Percentiles rank a stretch among this genome's conserved stretches.
phyloP scores from a whole-genome alignment of 1,140 invertebrate genomes.

The Drosophila suzukii region DNA sequence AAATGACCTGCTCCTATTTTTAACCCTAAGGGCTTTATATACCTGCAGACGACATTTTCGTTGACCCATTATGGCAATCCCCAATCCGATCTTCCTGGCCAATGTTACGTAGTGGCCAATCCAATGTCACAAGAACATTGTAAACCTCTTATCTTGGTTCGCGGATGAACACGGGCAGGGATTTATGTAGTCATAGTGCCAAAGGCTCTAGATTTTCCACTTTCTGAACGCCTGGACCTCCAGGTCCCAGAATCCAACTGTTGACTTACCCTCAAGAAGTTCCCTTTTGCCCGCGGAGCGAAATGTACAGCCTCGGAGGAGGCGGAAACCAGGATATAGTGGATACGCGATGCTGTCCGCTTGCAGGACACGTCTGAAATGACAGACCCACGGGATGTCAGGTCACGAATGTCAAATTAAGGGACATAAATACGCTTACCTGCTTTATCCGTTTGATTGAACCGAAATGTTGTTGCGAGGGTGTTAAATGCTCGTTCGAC shows the following conservation, averaged over 20 bases:
- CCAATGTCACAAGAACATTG: slow-evolving; percentile 31
- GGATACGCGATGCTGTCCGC: not conserved
- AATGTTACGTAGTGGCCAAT: slow-evolving; percentile 22
- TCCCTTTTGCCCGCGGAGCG: slow-evolving; percentile 8
- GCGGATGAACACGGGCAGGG: not conserved
- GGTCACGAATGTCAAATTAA: not conserved
- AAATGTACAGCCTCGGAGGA: slow-evolving; percentile 14
- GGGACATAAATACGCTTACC: slow-evolving; percentile 21
- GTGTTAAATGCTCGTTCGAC: slow-evolving; percentile 45
- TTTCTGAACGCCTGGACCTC: not conserved
- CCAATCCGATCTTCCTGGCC: not conserved
- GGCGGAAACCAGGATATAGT: slow-evolving; percentile 22
- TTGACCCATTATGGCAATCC: not conserved
- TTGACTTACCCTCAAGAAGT: slow-evolving; percentile 20
- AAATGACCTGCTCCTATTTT: slow-evolving; percentile 14
- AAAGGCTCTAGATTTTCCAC: not conserved
- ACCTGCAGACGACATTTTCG: too few species aligned
- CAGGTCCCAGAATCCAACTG: slow-evolving; percentile 4
- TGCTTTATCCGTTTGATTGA: slow-evolving; percentile 20
- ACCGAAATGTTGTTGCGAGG: slow-evolving; percentile 22
- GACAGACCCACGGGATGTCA: not conserved
- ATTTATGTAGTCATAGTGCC: not conserved
- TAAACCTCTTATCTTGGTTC: slow-evolving; percentile 27
- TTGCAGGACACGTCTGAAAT: slow-evolving; percentile 2
- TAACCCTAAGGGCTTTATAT: not conserved